A percentile compares a stretch with the other conserved stretches of the same genome.
phyloP scores from a whole-genome alignment of 2,113 vertebrate genomes.

The Peucedramus taeniatus region DNA sequence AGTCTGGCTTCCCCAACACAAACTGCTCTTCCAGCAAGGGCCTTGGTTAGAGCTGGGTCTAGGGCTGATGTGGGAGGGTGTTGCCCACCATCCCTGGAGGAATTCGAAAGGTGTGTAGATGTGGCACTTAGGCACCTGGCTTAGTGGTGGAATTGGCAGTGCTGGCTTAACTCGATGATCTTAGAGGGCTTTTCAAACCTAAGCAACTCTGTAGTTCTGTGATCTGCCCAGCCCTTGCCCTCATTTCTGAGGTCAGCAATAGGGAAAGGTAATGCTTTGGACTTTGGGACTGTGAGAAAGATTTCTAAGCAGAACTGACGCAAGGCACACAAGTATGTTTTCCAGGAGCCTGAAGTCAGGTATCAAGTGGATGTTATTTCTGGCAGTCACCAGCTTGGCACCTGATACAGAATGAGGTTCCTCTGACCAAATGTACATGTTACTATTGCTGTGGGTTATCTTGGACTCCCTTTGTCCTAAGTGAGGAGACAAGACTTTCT shows the following conservation, averaged over 20 bases:
- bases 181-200: background rate
- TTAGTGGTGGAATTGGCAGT: background rate
- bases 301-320: background rate
- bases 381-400: background rate
- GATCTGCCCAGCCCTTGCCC: background rate
- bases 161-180: background rate
- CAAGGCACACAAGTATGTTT: background rate
- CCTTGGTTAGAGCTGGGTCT: background rate
- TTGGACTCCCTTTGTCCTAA: background rate
- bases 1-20: background rate
- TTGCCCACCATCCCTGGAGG: background rate
- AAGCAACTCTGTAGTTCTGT: background rate
- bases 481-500: background rate
- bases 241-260: background rate
- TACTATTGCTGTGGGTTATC: background rate
- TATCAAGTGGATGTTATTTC: background rate
- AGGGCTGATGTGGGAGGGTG: background rate
- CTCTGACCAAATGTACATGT: background rate
- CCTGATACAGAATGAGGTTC: background rate
- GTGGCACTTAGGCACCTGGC: background rate
- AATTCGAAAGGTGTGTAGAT: background rate
- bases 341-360: background rate
- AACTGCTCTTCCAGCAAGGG: background rate
- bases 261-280: background rate
- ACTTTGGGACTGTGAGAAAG: background rate